phyloP scores from a whole-genome alignment of 2,888 invertebrate genomes.

The Phengaris arion region DNA sequence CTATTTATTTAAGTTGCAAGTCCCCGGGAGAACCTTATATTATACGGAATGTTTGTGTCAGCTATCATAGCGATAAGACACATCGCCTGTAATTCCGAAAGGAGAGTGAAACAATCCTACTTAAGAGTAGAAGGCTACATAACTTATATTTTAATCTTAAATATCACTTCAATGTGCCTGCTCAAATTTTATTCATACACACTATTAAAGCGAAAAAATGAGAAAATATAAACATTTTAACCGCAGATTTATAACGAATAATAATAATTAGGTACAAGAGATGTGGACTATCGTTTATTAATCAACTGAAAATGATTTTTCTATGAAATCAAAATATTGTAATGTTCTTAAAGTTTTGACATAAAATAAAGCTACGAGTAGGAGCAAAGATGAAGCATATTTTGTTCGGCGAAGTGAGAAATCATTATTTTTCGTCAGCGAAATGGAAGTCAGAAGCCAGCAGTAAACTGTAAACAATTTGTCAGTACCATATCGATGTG shows the following conservation, averaged over 20 bases:
- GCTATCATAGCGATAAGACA: constrained; percentile 15
- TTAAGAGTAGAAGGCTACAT: neutral
- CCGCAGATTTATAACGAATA: too few species aligned
- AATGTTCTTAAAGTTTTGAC: neutral
- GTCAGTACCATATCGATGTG: constrained; percentile 23
- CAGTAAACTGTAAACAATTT: constrained; percentile 8
- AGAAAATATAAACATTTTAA: too few species aligned
- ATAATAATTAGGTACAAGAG: too few species aligned
- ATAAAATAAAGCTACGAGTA: neutral
- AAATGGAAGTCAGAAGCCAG: constrained; percentile 12
- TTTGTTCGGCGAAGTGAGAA: neutral
- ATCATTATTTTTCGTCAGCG: constrained; percentile 6
- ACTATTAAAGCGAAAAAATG: too few species aligned
- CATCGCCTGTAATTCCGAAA: neutral
- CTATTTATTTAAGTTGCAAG: constrained; percentile 21
- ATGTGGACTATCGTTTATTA: too few species aligned
- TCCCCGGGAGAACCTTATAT: neutral
- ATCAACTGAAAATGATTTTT: too few species aligned
- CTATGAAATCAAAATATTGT: too few species aligned
- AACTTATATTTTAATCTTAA: neutral
- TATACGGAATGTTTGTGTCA: constrained; percentile 17
- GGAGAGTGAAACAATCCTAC: neutral
- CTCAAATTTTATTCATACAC: too few species aligned
- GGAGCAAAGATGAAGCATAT: neutral
- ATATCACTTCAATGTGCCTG: too few species aligned